Percentiles rank a stretch among this genome's conserved stretches.
Evolutionary conservation across 2,888 invertebrate genomes (phyloP).

Genomic region (Drosophila pegasa): DNA sequence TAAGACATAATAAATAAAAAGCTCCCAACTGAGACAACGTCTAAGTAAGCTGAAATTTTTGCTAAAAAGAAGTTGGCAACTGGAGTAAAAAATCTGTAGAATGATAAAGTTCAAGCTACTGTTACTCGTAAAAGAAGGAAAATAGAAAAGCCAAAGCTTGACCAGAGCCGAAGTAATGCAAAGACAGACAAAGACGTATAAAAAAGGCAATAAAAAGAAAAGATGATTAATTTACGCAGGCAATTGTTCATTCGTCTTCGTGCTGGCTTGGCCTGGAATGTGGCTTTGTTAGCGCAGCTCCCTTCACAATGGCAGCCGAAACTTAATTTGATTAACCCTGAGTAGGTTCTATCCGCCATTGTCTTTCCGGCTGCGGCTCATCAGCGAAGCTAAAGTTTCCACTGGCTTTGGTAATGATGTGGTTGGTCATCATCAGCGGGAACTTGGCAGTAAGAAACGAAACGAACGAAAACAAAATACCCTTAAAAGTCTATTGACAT

Average conservation of each 20-base stretch:
- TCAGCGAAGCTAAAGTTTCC: constrained; percentile 34
- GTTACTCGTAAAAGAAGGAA: background rate
- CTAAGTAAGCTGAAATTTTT: background rate
- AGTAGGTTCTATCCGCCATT: constrained; percentile 47
- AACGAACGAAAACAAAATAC: constrained; percentile 33
- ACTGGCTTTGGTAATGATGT: constrained; percentile 63
- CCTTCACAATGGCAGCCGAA: constrained; percentile 52
- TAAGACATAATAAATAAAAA: background rate
- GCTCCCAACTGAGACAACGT: background rate
- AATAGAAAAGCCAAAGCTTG: constrained; percentile 16
- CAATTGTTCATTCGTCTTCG: constrained; percentile 47
- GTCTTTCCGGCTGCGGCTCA: constrained; percentile 63
- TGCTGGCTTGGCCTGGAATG: constrained; percentile 15
- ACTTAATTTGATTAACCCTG: constrained; percentile 77
- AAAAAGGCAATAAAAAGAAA: constrained; percentile 48
- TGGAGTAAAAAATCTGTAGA: background rate
- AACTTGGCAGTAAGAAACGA: constrained; percentile 26
- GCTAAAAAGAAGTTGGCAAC: background rate
- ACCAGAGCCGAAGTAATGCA: constrained; percentile 13
- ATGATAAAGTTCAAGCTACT: constrained; percentile 1
- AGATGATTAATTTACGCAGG: constrained; percentile 71
- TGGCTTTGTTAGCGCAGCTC: constrained; percentile 55
- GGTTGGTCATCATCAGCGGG: constrained; percentile 53
- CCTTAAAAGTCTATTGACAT: constrained; percentile 14
- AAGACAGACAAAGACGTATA: background rate